phyloP scores from a whole-genome alignment of 1,140 invertebrate species.

The Elysia chlorotica region DNA sequence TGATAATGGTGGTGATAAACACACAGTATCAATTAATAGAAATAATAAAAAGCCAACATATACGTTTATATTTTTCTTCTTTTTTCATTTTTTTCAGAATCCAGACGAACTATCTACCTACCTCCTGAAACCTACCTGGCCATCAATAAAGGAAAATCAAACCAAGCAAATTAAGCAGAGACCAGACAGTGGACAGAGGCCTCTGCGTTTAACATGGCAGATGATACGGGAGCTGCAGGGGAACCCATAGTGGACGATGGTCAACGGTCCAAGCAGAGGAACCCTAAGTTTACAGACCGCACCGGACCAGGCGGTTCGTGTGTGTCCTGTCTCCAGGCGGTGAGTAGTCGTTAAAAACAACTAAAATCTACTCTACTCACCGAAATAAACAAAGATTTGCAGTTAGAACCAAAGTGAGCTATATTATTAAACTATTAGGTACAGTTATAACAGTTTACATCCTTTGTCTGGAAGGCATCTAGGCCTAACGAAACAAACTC shows the following conservation, averaged over 20 bases:
- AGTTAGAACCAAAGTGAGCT: not conserved
- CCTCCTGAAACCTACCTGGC: not conserved
- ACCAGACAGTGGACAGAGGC: not conserved
- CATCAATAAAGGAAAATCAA: not conserved
- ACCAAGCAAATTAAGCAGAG: not conserved
- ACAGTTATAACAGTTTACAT: not conserved
- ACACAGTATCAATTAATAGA: too few species aligned
- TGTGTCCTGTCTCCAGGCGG: not conserved
- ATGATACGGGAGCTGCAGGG: not conserved
- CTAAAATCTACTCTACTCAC: not conserved
- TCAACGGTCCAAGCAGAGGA: not conserved
- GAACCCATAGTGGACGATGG: slow-evolving; percentile 2
- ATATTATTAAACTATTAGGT: not conserved
- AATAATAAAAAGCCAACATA: not conserved
- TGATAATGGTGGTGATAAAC: too few species aligned
- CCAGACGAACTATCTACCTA: too few species aligned
- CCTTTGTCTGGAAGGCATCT: not conserved
- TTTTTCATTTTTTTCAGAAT: not conserved
- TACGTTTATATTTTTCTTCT: too few species aligned
- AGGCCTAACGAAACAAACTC: not conserved
- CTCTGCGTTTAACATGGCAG: slow-evolving; percentile 5
- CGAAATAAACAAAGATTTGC: not conserved
- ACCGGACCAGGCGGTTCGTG: not conserved
- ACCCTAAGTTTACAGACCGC: not conserved
- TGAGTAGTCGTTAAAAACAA: not conserved